Percentiles rank a stretch among this genome's conserved stretches.
Conservation (phyloP, 37 sponge, comb jelly and placozoan genomes). For the Oscarella lobularis region DNA sequence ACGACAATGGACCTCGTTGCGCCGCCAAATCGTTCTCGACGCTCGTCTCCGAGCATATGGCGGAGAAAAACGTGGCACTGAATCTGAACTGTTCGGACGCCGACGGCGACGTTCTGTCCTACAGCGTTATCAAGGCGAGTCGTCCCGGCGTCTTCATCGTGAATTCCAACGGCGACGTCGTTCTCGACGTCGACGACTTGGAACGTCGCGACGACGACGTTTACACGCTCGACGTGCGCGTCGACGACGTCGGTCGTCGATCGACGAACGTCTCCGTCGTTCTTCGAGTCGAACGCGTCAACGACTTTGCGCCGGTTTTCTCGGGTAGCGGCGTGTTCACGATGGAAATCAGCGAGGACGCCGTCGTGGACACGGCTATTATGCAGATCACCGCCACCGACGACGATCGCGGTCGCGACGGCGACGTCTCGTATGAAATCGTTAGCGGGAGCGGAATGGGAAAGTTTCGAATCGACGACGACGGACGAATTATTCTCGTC, state of each 20-base stretch:
- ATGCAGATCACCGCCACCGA: background rate
- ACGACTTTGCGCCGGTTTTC: background rate
- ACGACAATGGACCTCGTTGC: constrained; percentile 2
- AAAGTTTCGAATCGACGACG: background rate
- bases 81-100: background rate
- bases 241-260: background rate
- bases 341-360: background rate
- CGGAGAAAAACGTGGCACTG: background rate
- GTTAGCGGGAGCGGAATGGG: background rate
- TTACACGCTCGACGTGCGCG: background rate
- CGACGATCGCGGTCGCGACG: background rate
- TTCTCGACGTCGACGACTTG: background rate
- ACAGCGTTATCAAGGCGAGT: background rate
- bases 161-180: background rate
- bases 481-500: background rate
- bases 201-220: background rate
- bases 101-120: background rate
- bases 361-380: background rate
- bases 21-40: background rate
- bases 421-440: background rate
- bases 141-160: background rate
- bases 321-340: background rate
- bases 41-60: background rate
- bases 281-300: background rate
- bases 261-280: background rate